A percentile compares a stretch with the other conserved stretches of the same genome.
Conservation (phyloP, 2,888 invertebrate genomes). For the Zele albiditarsus region DNA sequence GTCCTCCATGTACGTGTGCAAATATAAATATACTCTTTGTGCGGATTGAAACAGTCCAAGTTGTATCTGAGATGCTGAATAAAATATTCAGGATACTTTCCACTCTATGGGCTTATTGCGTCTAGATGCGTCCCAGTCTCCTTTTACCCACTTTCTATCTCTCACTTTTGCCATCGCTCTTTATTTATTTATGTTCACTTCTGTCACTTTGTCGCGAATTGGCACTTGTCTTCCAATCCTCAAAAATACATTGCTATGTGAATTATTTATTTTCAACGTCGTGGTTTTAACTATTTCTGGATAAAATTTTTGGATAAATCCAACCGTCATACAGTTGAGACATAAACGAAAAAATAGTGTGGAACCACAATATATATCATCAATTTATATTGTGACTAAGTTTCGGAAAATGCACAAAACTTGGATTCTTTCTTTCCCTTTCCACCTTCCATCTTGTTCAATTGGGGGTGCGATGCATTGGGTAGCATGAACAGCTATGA, state of each 20-base stretch:
- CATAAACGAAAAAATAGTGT: too few relatives aligned
- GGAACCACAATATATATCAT: too few relatives aligned
- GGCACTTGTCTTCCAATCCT: not conserved
- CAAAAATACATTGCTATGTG: not conserved
- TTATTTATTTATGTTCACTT: not conserved
- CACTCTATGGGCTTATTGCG: conserved; percentile 47
- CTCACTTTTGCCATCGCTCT: not conserved
- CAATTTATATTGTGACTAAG: too few relatives aligned
- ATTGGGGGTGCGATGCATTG: conserved; percentile 13
- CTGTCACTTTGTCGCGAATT: not conserved
- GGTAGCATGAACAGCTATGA: conserved; percentile 37
- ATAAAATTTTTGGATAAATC: too few relatives aligned
- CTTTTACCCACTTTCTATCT: conserved; percentile 33
- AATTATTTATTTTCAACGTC: too few relatives aligned
- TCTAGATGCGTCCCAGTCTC: conserved; percentile 48
- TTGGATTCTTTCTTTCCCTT: too few relatives aligned
- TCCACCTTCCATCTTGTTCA: not conserved
- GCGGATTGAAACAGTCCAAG: conserved; percentile 14
- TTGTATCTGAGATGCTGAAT: conserved; percentile 24
- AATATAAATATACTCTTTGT: conserved; percentile 26
- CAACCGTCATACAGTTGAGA: too few relatives aligned
- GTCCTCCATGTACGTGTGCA: conserved; percentile 7
- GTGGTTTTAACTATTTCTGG: too few relatives aligned
- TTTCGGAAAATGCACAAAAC: too few relatives aligned
- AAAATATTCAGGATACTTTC: conserved; percentile 50